phyloP scores from a whole-genome alignment of 2,888 invertebrate genomes.

The Dryobota labecula region DNA sequence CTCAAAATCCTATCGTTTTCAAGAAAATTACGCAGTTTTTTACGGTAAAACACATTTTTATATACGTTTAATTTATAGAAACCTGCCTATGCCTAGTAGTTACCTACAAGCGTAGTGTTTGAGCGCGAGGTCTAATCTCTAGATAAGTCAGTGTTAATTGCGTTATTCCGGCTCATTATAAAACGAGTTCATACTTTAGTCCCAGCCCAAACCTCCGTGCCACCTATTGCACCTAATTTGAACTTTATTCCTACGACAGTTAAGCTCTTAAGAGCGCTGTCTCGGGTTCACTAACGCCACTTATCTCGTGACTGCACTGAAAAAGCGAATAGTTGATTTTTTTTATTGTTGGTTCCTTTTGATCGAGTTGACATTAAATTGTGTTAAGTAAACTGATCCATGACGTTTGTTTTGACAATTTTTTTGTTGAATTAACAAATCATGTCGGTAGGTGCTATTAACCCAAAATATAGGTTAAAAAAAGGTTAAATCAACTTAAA shows the following conservation, averaged over 20 bases:
- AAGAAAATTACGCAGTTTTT: conserved; percentile 16
- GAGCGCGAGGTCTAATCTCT: background rate
- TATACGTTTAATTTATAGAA: background rate
- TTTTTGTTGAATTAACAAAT: too few species aligned
- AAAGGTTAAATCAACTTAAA: too few species aligned
- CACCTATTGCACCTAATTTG: background rate
- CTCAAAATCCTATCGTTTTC: conserved; percentile 35
- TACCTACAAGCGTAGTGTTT: background rate
- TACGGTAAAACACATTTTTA: conserved; percentile 23
- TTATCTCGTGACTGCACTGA: too few species aligned
- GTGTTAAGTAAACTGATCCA: too few species aligned
- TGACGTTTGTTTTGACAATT: too few species aligned
- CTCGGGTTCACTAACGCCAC: too few species aligned
- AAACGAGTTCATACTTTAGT: background rate
- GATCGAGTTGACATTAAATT: too few species aligned
- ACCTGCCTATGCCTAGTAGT: background rate
- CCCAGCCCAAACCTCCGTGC: background rate
- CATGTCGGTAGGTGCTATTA: too few species aligned
- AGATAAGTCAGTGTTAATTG: background rate
- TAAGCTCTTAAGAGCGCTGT: too few species aligned
- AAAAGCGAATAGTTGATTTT: too few species aligned
- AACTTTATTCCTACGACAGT: background rate
- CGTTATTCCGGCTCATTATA: background rate
- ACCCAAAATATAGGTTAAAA: too few species aligned
- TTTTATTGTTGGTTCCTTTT: too few species aligned